Evolutionary conservation across 1,140 invertebrate species (phyloP).

Genomic region (Stenopsyche tienmushanensis): DNA sequence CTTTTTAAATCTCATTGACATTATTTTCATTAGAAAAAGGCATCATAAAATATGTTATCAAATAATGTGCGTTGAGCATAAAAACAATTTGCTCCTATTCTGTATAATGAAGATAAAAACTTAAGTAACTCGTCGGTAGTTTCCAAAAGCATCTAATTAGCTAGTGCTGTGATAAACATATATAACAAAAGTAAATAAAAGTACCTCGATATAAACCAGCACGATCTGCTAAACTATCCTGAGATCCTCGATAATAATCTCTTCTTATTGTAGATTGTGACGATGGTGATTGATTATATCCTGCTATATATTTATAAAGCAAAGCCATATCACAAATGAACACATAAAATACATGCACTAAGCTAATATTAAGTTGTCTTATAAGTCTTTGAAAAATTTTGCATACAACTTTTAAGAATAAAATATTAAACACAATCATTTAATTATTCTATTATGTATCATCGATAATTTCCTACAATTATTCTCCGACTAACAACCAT

Average conservation of each 20-base stretch:
- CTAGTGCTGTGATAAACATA: not conserved
- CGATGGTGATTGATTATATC: slow-evolving; percentile 38
- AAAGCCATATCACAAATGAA: slow-evolving; percentile 40
- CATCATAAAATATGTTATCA: no score
- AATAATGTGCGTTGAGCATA: no score
- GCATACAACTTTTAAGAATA: no score
- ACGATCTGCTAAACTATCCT: slow-evolving; percentile 77
- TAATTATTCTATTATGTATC: no score
- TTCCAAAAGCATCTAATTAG: not conserved
- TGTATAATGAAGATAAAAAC: not conserved
- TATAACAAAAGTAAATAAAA: slow-evolving; percentile 26
- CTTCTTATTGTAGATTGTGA: slow-evolving; percentile 67
- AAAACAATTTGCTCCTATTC: not conserved
- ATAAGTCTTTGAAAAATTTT: slow-evolving; percentile 34
- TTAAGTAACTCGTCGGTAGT: not conserved
- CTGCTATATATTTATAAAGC: slow-evolving; percentile 38
- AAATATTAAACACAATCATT: no score
- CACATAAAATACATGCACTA: slow-evolving; percentile 36
- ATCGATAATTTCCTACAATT: no score
- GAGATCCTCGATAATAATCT: slow-evolving; percentile 84
- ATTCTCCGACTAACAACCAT: no score
- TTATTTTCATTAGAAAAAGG: no score
- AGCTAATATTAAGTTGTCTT: slow-evolving; percentile 31
- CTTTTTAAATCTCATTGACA: no score
- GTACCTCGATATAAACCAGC: slow-evolving; percentile 60